These are phyloP conservation scores for Anser brachyrhynchus DNA, from an alignment of 2,113 vertebrate species.

Conservation along the genomic window DNA sequence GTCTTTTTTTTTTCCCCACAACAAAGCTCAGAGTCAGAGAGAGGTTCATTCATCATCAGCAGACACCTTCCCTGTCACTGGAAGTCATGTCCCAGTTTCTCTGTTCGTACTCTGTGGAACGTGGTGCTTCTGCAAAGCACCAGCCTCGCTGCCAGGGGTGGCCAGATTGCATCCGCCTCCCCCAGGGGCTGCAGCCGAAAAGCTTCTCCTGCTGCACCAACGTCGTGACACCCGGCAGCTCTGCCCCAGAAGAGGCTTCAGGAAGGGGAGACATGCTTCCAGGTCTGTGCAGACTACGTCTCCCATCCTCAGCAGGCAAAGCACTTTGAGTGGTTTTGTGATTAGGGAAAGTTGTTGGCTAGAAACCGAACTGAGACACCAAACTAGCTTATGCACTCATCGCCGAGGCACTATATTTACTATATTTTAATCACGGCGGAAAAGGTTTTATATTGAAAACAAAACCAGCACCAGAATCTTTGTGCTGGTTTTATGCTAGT, in stretches of 20 bases:
- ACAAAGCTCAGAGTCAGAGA: neutral
- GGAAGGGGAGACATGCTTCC: neutral
- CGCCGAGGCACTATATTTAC: neutral
- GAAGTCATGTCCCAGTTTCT: neutral
- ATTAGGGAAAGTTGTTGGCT: neutral
- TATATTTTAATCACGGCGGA: neutral
- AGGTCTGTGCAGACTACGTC: neutral
- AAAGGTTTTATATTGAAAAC: neutral
- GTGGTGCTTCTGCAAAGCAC: neutral
- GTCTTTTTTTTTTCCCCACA: neutral
- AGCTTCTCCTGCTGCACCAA: neutral
- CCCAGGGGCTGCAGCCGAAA: fast-evolving
- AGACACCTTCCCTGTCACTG: constrained; percentile 11
- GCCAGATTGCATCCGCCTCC: neutral
- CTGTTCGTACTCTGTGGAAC: neutral
- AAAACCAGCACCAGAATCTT: neutral
- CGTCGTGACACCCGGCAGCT: neutral
- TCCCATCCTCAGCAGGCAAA: neutral
- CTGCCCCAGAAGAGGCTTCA: neutral
- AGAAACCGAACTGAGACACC: neutral
- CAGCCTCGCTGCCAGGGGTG: neutral
- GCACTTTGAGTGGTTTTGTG: neutral
- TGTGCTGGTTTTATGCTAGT: neutral
- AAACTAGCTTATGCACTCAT: too few species aligned
- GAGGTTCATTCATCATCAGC: neutral